These are phyloP conservation scores for Autographa pulchrina DNA, from an alignment of 2,888 invertebrate species.

Conservation along the genomic window DNA sequence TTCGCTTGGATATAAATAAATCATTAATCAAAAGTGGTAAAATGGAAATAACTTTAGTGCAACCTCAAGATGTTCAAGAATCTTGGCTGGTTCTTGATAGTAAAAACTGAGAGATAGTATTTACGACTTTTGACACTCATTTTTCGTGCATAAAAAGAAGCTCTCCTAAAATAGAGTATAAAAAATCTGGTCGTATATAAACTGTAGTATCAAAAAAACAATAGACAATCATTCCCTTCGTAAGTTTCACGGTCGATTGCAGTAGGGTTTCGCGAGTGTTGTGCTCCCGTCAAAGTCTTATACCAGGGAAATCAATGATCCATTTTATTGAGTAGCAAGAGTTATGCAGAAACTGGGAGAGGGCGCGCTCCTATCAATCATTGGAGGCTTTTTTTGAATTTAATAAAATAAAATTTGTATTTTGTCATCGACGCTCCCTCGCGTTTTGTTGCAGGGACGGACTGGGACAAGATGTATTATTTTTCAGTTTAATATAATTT, in stretches of 20 bases:
- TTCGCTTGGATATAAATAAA: conserved; percentile 32
- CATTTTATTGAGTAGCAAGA: conserved; percentile 86
- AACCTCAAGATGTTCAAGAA: conserved; percentile 8
- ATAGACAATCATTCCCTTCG: conserved; percentile 20
- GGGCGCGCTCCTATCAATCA: conserved; percentile 89
- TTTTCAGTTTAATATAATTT: neutral
- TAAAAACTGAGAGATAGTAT: neutral
- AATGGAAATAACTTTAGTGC: conserved; percentile 31
- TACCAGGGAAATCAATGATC: conserved; percentile 77
- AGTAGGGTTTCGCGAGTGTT: conserved; percentile 24
- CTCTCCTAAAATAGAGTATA: neutral
- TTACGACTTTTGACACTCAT: neutral
- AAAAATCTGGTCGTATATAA: neutral
- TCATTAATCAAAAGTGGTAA: conserved; percentile 45
- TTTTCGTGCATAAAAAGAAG: neutral
- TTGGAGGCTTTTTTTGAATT: conserved; percentile 89
- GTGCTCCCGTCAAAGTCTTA: conserved; percentile 47
- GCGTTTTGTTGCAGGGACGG: conserved; percentile 78
- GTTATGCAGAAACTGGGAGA: conserved; percentile 78
- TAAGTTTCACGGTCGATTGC: conserved; percentile 33
- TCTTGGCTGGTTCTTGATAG: neutral
- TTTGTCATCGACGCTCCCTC: conserved; percentile 89
- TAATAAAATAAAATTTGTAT: conserved; percentile 90
- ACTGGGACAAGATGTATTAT: conserved; percentile 55
- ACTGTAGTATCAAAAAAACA: neutral